Evolutionary conservation across 1,140 invertebrate species (phyloP), one percentile per base, ranked within the genome.

Genomic region (Carposina sasakii): DNA sequence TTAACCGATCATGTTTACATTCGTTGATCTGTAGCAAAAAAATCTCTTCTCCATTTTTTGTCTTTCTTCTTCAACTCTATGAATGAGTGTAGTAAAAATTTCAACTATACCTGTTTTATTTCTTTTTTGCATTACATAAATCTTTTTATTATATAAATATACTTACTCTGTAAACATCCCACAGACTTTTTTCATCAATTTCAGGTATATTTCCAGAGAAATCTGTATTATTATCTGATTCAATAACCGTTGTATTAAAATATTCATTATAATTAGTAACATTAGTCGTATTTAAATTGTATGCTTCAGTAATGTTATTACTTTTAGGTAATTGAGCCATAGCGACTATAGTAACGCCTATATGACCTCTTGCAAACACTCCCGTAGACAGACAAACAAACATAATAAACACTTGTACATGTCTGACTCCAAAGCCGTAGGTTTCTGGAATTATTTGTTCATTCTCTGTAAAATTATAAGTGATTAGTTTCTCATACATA

Each of bases 281-380:
- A 46, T 37, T 22, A 16, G 31, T 40, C 28, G 21, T 31, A 39
- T 28, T 44, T 28, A 28, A 31, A 16, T 36, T 30, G 22, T 30
- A 12, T 33, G 19, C 2, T 28, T 26, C 9, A 15, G 12, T 44
- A 4, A 33, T 3, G 26, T 33, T 40, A 21, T 8, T 36, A 31
- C 9, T 42, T 2, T 13, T 2, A 15, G 24, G 4, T 15, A 21
- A 34, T 24, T 37, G 44, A 9, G 87, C 89, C 90, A 91, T 91
- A 3, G 90, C 90, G 0, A 91, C 90, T 22, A 91, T 85, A 0
- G 86, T 88, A 2, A 91, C 89, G 3, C 89, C 90, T 40, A 91
- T 75, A 36, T 89, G 88, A 0, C 89, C 87, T 52, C 90, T 77
- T 13, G 87, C 82, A 8, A 87, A 86, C 47, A 90, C 91, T 3